Evolutionary conservation across 2,113 vertebrate species (phyloP).

Genomic region (Neodontobutis hainanensis): DNA sequence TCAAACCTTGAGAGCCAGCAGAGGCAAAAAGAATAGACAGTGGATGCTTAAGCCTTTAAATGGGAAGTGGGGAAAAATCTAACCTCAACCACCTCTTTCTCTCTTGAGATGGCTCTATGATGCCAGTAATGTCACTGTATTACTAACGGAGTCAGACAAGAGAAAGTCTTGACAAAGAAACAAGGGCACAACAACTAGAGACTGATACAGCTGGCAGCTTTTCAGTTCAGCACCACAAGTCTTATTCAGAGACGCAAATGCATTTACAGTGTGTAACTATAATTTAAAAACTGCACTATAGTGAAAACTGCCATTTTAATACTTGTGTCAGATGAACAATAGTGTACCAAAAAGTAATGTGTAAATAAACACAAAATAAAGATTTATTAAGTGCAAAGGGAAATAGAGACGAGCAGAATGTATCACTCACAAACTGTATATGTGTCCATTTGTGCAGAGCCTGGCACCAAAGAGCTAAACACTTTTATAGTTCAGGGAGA

Average conservation of each 20-base stretch:
- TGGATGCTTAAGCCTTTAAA: background rate
- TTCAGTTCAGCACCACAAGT: constrained; percentile 33
- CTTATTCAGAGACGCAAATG: constrained; percentile 27
- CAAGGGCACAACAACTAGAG: constrained; percentile 34
- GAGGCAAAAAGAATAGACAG: constrained; percentile 3
- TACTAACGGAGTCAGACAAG: constrained; percentile 46
- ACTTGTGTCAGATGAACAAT: background rate
- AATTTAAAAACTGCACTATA: background rate
- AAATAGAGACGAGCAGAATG: constrained; percentile 1
- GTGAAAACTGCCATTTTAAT: background rate
- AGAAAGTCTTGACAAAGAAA: constrained; percentile 44
- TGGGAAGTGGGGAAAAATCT: background rate
- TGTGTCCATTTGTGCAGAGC: constrained; percentile 39
- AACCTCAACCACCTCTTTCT: constrained; percentile 15
- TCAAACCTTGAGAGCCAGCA: constrained; percentile 13
- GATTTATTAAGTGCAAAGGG: constrained; percentile 4
- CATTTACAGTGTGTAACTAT: constrained; percentile 1
- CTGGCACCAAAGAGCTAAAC: constrained; percentile 36
- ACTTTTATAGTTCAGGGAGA: constrained; percentile 53
- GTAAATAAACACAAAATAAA: background rate
- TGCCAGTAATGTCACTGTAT: constrained; percentile 47
- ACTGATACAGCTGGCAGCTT: constrained; percentile 34
- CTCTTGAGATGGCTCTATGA: constrained; percentile 24
- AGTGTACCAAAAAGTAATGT: background rate
- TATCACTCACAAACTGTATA: constrained; percentile 11